Evolutionary conservation across 1,140 invertebrate species (phyloP).

Genomic region (Achatina immaculata): DNA sequence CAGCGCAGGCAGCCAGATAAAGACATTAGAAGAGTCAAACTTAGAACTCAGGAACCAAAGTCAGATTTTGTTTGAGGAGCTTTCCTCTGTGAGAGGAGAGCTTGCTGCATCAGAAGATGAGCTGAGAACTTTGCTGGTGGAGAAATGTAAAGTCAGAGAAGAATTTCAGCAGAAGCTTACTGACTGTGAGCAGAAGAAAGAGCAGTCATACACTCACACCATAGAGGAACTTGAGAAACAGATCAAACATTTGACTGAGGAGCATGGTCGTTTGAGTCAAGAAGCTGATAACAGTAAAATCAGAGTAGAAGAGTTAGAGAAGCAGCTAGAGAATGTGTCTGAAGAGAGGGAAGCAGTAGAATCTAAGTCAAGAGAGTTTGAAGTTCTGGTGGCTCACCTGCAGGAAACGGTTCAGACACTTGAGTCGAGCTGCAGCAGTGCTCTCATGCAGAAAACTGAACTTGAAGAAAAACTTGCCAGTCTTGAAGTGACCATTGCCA

Average conservation of each 20-base stretch:
- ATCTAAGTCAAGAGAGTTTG: conserved; percentile 2
- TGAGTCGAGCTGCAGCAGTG: conserved; percentile 38
- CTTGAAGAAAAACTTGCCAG: conserved; percentile 51
- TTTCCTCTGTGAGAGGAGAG: conserved; percentile 9
- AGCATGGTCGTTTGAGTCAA: background rate
- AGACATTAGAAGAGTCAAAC: conserved; percentile 38
- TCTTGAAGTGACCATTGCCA: conserved; percentile 49
- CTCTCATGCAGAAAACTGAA: conserved; percentile 47
- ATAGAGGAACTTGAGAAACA: background rate
- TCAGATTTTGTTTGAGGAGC: conserved; percentile 19
- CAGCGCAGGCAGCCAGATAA: conserved; percentile 29
- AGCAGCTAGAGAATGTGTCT: background rate
- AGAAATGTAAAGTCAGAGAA: conserved; percentile 10
- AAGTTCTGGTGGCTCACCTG: conserved; percentile 42
- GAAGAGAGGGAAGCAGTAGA: conserved; percentile 33
- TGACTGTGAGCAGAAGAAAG: conserved; percentile 1
- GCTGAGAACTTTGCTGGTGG: background rate
- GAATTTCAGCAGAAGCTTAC: conserved; percentile 40
- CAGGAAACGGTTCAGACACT: conserved; percentile 37
- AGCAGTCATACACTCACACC: background rate
- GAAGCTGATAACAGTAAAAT: background rate
- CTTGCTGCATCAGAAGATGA: conserved; percentile 9
- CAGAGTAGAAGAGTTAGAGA: conserved; percentile 42
- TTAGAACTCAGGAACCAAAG: conserved; percentile 27
- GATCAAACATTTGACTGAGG: background rate